Evolutionary conservation across 1,140 invertebrate genomes (phyloP), one percentile per base, ranked within the genome.

Genomic region (Charaxes varanes): DNA sequence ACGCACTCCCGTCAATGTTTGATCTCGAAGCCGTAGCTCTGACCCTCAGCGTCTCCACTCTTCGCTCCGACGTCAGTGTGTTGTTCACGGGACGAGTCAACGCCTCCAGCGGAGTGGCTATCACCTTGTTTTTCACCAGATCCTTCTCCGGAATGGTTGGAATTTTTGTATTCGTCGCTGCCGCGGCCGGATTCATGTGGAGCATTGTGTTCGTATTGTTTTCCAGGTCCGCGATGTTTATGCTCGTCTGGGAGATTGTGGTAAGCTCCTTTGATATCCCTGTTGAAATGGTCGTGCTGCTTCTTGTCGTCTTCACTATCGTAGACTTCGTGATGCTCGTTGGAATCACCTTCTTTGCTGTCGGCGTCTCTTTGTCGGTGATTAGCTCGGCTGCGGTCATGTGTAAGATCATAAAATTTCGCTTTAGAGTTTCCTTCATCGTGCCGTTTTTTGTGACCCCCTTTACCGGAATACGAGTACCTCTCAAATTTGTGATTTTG

Each of bases 301-400:
- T 91, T 91, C 61, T 90, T 90, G 77, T 86, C 89, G 66, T 91
- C 90, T 61, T 90, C 87, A 56, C 91, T 90, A 62, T 87, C 86
- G 61, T 88, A 90, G 21, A 90, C 84, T 49, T 90, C 90, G 72
- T 90, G 90, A 77, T 86, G 91, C 44, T 89, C 89, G 8, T 84
- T 88, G 15, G 87, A 87, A 53, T 87, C 88, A 38, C 87, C 85
- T 3, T 89, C 89, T 64, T 90, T 90, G 50, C 87, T 87, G 64
- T 88, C 85, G 18, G 77, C 85, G 16, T 77, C 85, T 58, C 89
- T 89, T 50, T 89, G 86, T 13, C 88, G 88, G 62, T 88, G 89
- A 8, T 85, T 87, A 2, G 85, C 88, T 61, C 91, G 89, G 36
- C 89, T 86, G 24, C 84, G 86, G 17, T 88, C 82, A 5, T 86